Conservation (phyloP, 2,113 vertebrate species). For the Rhizomys pruinosus region DNA sequence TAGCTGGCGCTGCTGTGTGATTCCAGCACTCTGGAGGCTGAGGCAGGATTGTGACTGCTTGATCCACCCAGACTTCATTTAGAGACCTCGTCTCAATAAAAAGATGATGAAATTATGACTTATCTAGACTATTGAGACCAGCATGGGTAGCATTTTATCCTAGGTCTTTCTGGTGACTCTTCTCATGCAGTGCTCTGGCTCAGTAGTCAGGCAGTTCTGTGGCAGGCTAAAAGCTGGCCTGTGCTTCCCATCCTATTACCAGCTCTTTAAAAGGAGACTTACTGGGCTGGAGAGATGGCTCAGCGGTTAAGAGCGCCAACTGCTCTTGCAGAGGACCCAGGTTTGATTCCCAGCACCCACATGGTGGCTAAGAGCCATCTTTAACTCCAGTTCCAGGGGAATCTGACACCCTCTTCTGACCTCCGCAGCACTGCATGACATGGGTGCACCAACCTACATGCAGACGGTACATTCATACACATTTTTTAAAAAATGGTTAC, state of each 20-base stretch:
- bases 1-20: not conserved
- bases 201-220: conserved; percentile 5
- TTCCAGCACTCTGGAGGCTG: not conserved
- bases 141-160: conserved; percentile 43
- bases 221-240: not conserved
- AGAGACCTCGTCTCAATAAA: not conserved
- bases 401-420: too few relatives aligned
- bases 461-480: too few relatives aligned
- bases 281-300: too few relatives aligned
- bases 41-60: not conserved
- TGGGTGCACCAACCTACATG: too few relatives aligned
- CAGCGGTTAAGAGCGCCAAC: too few relatives aligned
- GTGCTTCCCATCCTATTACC: conserved; percentile 24
- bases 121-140: conserved; percentile 28
- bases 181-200: not conserved
- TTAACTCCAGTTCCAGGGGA: too few relatives aligned
- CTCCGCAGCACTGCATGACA: too few relatives aligned
- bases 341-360: too few relatives aligned
- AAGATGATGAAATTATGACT: not conserved
- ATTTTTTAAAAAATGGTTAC: too few relatives aligned
- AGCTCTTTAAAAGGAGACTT: conserved; percentile 31
- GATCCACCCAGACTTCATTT: too few relatives aligned
- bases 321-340: too few relatives aligned
- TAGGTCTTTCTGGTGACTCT: not conserved
- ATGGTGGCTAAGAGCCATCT: too few relatives aligned